Conservation (phyloP, 2,113 vertebrate genomes). For the Emydocephalus ijimae region DNA sequence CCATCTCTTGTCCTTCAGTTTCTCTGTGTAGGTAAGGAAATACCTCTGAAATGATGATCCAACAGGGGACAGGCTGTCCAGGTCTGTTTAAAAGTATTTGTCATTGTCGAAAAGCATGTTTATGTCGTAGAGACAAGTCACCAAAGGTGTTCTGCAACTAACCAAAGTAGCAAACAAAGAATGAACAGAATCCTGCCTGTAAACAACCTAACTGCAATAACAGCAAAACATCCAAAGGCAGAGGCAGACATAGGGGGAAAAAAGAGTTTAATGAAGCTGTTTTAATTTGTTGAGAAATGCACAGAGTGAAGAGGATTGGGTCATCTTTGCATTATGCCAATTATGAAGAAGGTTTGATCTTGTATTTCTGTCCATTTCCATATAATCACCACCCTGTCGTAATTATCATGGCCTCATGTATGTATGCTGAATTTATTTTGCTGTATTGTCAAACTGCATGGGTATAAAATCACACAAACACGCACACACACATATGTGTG, state of each 20-base stretch:
- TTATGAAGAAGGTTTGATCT: neutral
- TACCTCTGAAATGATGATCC: neutral
- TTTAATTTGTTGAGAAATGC: neutral
- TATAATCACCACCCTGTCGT: neutral
- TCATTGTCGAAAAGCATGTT: neutral
- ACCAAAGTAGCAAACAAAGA: neutral
- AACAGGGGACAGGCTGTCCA: neutral
- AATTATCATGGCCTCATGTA: neutral
- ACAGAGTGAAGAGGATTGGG: neutral
- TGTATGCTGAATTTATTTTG: conserved; percentile 35
- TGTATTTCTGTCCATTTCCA: neutral
- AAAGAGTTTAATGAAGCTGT: neutral
- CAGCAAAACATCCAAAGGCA: neutral
- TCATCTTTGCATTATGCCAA: neutral
- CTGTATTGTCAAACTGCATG: conserved; percentile 7
- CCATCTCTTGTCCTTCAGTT: neutral
- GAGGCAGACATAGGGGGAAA: neutral
- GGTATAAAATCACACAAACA: conserved; percentile 6
- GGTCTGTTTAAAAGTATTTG: neutral
- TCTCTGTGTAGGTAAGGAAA: neutral
- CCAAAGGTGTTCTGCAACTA: conserved; percentile 11
- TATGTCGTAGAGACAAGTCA: neutral
- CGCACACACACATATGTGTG: neutral
- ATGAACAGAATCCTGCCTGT: neutral
- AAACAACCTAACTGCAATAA: neutral